Percentiles rank a stretch among this genome's conserved stretches.
These are phyloP conservation scores for Dryococelus australis DNA, from an alignment of 2,888 invertebrate genomes.

Conservation along the genomic window DNA sequence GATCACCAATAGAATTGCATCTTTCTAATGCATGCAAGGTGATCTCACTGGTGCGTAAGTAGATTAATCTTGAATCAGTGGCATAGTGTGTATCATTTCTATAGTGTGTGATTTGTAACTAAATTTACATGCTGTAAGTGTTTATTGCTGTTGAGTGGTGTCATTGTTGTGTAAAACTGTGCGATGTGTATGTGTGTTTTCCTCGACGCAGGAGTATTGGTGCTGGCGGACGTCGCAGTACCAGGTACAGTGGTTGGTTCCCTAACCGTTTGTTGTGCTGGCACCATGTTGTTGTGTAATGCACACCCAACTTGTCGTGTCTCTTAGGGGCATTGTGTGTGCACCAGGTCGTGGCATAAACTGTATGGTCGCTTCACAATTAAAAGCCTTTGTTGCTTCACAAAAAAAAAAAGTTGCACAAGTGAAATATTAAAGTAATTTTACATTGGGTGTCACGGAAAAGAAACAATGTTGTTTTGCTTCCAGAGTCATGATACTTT, in stretches of 20 bases:
- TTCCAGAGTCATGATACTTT: too few relatives aligned
- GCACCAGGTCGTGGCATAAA: background rate
- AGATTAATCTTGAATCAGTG: background rate
- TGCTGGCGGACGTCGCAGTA: conserved; percentile 4
- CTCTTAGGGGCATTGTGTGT: conserved; percentile 10
- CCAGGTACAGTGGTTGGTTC: conserved; percentile 9
- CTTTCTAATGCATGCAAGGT: background rate
- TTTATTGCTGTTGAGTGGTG: background rate
- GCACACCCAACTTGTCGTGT: background rate
- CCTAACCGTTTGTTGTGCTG: background rate
- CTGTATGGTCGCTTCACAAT: background rate
- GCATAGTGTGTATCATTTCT: background rate
- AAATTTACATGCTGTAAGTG: background rate
- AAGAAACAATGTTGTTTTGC: background rate
- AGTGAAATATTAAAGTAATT: too few relatives aligned
- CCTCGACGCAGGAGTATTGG: background rate
- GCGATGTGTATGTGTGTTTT: conserved; percentile 16
- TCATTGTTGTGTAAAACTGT: background rate
- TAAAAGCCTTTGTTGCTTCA: background rate
- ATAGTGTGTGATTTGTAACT: background rate
- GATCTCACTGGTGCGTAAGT: background rate
- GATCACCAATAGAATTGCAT: background rate
- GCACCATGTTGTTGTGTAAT: background rate
- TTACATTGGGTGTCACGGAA: too few relatives aligned
- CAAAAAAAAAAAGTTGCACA: background rate